A percentile compares a stretch with the other conserved stretches of the same genome.
Conservation (phyloP, 35 echinoderm and acorn worm genomes). For the Stichopus chloronotus region DNA sequence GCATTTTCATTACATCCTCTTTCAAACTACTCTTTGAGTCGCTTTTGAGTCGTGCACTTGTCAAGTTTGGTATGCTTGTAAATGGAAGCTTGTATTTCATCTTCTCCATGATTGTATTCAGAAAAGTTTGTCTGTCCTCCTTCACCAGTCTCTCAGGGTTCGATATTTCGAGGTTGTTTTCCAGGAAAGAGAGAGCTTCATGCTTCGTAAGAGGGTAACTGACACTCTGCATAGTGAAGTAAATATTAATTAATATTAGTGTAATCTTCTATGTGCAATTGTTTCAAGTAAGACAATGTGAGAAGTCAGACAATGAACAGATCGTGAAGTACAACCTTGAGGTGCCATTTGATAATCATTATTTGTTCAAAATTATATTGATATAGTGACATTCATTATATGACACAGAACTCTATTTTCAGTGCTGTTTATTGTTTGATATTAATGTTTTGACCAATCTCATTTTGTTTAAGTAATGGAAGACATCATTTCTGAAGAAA, state of each 20-base stretch:
- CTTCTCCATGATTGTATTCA: not conserved
- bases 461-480: no score
- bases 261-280: no score
- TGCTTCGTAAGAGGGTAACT: not conserved
- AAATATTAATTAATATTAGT: not conserved
- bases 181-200: conserved; percentile 4
- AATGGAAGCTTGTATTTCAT: conserved; percentile 20
- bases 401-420: no score
- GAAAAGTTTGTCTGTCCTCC: not conserved
- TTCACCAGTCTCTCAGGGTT: not conserved
- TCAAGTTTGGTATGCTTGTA: not conserved
- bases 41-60: not conserved
- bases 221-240: not conserved
- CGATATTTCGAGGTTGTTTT: not conserved
- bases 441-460: no score
- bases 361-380: no score
- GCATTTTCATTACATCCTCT: not conserved
- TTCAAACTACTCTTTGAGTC: not conserved
- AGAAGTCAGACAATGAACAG: no score
- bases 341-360: no score
- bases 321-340: no score
- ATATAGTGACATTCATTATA: no score
- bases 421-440: no score
- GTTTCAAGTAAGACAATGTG: no score
- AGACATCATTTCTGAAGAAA: no score